phyloP scores from a whole-genome alignment of 2,797 vertebrate genomes.

The Dryobates pubescens region DNA sequence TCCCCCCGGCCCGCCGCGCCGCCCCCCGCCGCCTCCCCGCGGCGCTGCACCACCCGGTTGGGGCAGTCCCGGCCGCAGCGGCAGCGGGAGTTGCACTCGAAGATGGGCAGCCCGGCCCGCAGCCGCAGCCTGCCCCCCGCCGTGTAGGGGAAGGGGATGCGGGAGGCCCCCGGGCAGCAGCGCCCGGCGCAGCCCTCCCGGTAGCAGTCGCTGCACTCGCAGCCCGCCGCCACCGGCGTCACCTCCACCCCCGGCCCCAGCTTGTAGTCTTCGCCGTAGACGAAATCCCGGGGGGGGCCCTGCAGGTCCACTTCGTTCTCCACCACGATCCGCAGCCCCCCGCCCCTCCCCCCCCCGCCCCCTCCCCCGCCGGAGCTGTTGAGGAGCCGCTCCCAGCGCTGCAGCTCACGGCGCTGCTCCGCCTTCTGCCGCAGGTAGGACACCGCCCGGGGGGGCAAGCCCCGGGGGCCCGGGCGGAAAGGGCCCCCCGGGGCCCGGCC shows the following conservation, averaged over 20 bases:
- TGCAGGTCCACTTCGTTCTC: conserved; percentile 90
- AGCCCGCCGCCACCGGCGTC: conserved; percentile 84
- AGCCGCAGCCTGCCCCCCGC: conserved; percentile 84
- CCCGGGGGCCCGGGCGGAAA: conserved; percentile 49
- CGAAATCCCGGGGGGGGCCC: conserved; percentile 86
- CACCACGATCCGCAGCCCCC: conserved; percentile 79
- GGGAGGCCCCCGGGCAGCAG: conserved; percentile 88
- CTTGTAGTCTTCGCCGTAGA: conserved; percentile 90
- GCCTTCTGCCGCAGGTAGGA: conserved; percentile 84
- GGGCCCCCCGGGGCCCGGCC: conserved; percentile 72
- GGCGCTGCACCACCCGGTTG: conserved; percentile 93
- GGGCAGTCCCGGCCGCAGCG: conserved; percentile 84
- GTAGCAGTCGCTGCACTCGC: conserved; percentile 87
- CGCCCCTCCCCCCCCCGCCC: too few relatives aligned
- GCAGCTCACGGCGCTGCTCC: conserved; percentile 81
- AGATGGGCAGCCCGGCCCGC: conserved; percentile 87
- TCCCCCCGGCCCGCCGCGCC: too few relatives aligned
- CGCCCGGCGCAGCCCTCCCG: conserved; percentile 76
- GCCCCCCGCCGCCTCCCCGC: conserved; percentile 66
- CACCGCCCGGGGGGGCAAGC: conserved; percentile 78
- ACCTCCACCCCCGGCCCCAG: conserved; percentile 84
- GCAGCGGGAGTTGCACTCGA: conserved; percentile 91
- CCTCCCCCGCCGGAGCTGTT: conserved; percentile 87
- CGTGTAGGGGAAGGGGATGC: conserved; percentile 87
- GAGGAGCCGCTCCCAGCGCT: conserved; percentile 84